A percentile compares a stretch with the other conserved stretches of the same genome.
Conservation (phyloP, 2,888 invertebrate genomes). For the Lissonota sp. region DNA sequence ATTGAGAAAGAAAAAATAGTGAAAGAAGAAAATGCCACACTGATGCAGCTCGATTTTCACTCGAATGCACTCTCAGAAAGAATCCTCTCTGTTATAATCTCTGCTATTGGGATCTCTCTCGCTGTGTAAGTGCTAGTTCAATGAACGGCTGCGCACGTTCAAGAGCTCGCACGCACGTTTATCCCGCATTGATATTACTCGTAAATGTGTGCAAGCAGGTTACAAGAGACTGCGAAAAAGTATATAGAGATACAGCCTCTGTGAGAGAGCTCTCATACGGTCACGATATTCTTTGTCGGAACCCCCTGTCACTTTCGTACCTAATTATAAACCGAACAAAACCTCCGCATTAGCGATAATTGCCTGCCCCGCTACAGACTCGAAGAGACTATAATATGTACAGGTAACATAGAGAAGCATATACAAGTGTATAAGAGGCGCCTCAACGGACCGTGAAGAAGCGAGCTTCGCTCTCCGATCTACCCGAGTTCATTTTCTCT, state of each 20-base stretch:
- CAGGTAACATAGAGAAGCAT: constrained; percentile 8
- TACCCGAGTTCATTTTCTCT: neutral
- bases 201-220: neutral
- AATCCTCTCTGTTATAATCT: neutral
- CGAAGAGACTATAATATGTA: constrained; percentile 29
- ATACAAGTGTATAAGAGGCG: constrained; percentile 12
- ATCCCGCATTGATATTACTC: neutral
- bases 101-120: neutral
- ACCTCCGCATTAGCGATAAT: constrained; percentile 76
- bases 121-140: constrained; percentile 12
- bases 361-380: constrained; percentile 50
- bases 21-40: constrained; percentile 2
- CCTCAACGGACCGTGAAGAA: constrained; percentile 32
- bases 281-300: constrained; percentile 73
- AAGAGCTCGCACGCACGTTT: constrained; percentile 30
- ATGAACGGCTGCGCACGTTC: constrained; percentile 50
- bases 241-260: neutral
- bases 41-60: constrained; percentile 39
- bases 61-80: constrained; percentile 51
- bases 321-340: constrained; percentile 78
- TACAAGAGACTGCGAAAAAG: constrained; percentile 17
- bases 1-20: constrained; percentile 23
- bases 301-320: constrained; percentile 73
- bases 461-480: constrained; percentile 32
- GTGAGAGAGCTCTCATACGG: constrained; percentile 41